Percentiles rank a stretch among this genome's conserved stretches.
phyloP scores from a whole-genome alignment of 1,140 invertebrate species.

The Maniola jurtina region DNA sequence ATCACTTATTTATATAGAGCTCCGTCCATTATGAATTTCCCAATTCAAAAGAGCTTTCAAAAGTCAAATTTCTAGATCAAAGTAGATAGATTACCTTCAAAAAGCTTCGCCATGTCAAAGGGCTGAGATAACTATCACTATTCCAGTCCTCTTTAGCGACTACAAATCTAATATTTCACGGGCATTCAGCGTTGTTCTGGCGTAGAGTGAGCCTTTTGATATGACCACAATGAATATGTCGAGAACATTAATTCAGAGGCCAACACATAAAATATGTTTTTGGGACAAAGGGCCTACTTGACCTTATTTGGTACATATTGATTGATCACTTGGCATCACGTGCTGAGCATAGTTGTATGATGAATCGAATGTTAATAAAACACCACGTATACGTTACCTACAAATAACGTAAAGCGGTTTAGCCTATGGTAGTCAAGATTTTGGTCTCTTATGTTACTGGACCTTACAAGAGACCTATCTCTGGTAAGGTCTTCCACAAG shows the following conservation, averaged over 20 bases:
- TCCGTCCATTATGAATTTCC: too few species aligned
- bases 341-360: constrained; percentile 10
- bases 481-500: too few species aligned
- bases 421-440: too few species aligned
- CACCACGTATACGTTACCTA: too few species aligned
- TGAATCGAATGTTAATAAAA: background rate
- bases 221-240: constrained; percentile 1
- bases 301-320: constrained; percentile 14
- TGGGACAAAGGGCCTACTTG: constrained; percentile 20
- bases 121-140: background rate
- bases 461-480: too few species aligned
- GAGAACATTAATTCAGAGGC: background rate
- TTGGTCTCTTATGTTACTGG: too few species aligned
- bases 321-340: constrained; percentile 20
- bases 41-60: too few species aligned
- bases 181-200: background rate
- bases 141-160: background rate
- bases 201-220: background rate
- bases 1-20: too few species aligned
- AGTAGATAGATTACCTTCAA: too few species aligned
- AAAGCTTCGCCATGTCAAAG: background rate
- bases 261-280: constrained; percentile 18
- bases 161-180: background rate
- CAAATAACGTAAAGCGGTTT: too few species aligned
- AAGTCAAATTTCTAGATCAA: too few species aligned